Conservation (phyloP, 2,888 invertebrate species). For the Hemithea aestivaria region DNA sequence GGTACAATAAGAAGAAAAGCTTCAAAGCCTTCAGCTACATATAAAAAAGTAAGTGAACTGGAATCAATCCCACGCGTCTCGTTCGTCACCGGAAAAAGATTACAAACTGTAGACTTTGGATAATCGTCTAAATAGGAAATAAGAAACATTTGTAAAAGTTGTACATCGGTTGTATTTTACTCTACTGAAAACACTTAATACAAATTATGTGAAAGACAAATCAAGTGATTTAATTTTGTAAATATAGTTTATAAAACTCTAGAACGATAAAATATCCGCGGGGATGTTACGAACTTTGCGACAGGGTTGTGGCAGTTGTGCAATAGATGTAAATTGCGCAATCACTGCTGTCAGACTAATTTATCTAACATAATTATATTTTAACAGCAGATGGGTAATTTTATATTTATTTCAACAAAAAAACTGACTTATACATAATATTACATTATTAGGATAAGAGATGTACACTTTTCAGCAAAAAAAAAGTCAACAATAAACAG, state of each 20-base stretch:
- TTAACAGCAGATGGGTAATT: no score
- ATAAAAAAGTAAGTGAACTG: constrained; percentile 57
- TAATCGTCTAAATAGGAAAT: constrained; percentile 32
- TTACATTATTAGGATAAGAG: no score
- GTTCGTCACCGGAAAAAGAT: constrained; percentile 75
- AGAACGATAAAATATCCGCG: constrained; percentile 76
- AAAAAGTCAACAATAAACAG: no score
- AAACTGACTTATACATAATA: no score
- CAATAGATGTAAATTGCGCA: no score
- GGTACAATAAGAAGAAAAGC: constrained; percentile 68
- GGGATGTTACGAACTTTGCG: no score
- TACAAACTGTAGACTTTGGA: constrained; percentile 78
- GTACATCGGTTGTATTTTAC: constrained; percentile 75
- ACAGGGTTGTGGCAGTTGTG: no score
- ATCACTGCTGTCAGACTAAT: no score
- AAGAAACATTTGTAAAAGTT: constrained; percentile 61
- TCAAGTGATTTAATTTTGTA: constrained; percentile 76
- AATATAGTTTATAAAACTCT: constrained; percentile 77
- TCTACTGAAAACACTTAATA: constrained; percentile 74
- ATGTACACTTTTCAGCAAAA: no score
- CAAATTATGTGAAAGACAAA: constrained; percentile 72
- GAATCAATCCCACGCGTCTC: constrained; percentile 71
- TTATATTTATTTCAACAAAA: no score
- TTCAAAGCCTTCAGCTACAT: constrained; percentile 45
- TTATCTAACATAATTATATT: no score